Base-by-base conservation (phyloP, 2,888 invertebrate genomes). In the Harpalus rufipes region DNA sequence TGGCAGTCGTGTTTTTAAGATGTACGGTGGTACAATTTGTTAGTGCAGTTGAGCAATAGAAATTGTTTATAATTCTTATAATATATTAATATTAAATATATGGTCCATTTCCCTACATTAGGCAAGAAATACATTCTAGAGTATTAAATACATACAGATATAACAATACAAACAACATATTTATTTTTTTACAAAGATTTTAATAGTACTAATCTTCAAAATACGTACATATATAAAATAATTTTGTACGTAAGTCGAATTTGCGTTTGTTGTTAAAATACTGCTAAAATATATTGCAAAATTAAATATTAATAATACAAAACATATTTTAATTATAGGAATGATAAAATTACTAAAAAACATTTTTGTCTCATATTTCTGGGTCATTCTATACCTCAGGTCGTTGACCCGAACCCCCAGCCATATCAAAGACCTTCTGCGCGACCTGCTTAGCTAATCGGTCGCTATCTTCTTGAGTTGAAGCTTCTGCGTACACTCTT, bases 401-500 rank as follows among this genome's bases (percentile, higher is more conserved):
- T 85, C 93, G 92, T 0, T 93, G 92, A 3, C 97, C 97, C 8
- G 95, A 93, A 2, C 98, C 98, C 1, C 95, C 96, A 3, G 97
- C 97, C 83, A 96, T 89, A 87, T 95, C 94, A 89, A 94, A 95
- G 8, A 98, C 97, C 5, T 94, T 93, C 87, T 93, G 90, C 0
- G 96, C 94, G 7, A 98, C 96, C 90, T 97, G 95, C 2, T 94
- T 92, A 0, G 96, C 96, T 85, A 99, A 91, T 86, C 88, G 87
- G 86, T 91, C 90, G 51, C 88, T 89, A 80, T 95, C 94, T 89
- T 93, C 92, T 88, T 94, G 93, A 4, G 96, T 95, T 25, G 95
- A 94, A 1, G 98, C 97, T 91, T 99, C 99, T 0, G 98, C 98
- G 91, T 99, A 99, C 0, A 99, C 96, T 86, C 99, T 93, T 1